Base-by-base conservation (phyloP, 1,140 invertebrate species). In the Polyergus mexicanus region DNA sequence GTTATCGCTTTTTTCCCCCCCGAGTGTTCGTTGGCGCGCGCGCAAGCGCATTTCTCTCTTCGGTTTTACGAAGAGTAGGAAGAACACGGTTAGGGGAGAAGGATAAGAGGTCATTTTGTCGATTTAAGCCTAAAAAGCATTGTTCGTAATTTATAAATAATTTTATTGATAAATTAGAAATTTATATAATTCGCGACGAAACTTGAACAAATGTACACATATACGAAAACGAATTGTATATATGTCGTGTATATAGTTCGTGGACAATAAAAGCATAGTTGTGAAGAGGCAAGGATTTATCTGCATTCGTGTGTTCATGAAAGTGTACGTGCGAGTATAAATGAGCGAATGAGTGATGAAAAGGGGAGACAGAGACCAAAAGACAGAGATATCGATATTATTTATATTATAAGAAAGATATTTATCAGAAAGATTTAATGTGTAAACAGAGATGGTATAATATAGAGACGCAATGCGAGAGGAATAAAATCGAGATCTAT, bases 391-490 rank as follows among this genome's bases (percentile, higher is more conserved):
- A 77, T 83, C 92, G 88, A 91, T 90, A 93, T 92, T 94, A 91
- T 92, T 92, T 93, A 92, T 94, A 94, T 92, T 93, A 92, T 94
- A 94, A 94, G 89, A 51, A 51, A 47, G 44, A 47, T 47, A 47
- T 47, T 47, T 47, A 47, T 74, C 91, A 94, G 92, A 47, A 47
- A 94, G 92, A 90, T 94, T 85, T 91, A 93, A 94, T 93, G 93
- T 93, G 93, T 93, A 93, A 72, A 93, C 87, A 94, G 86, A 93
- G 85, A 93, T 89, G 80, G 85, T 93, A 91, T 90, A 88, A 88
- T 87, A 92, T 89, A 93, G 89, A 92, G 77, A 81, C 22, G 47
- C 78, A 88, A 91, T 63, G 86, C 47, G 3, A 92, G 87, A 85
- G 76, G 88, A 91, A 90, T 91, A 91, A 93, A 93, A 91, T 81